A percentile compares a stretch with the other conserved stretches of the same genome.
These are phyloP conservation scores for Cinclus mexicanus DNA, from an alignment of 2,113 vertebrate species.

Conservation along the genomic window DNA sequence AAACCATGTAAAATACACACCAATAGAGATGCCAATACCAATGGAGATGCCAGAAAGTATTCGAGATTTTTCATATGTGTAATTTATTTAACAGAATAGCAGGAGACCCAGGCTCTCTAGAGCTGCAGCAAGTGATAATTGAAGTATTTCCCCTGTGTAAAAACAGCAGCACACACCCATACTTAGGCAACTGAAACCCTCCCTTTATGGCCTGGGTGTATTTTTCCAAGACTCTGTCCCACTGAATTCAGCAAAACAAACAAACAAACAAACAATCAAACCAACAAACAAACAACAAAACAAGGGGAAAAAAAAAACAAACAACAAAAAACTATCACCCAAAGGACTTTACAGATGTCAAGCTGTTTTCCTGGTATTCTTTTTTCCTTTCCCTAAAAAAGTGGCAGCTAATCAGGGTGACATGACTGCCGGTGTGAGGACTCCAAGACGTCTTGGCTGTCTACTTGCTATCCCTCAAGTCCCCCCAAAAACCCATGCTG, in stretches of 20 bases:
- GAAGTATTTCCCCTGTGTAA: background rate
- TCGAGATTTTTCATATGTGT: background rate
- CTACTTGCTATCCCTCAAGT: background rate
- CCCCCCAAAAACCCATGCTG: background rate
- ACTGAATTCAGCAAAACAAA: background rate
- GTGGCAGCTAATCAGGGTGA: rapidly evolving
- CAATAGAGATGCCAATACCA: background rate
- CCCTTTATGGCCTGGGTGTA: background rate
- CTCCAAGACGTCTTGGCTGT: background rate
- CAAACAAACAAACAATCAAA: no score
- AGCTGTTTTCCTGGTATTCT: background rate
- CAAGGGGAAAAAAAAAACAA: no score
- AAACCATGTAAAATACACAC: background rate
- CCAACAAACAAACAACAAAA: rapidly evolving
- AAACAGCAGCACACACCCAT: background rate
- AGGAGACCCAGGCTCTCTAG: background rate
- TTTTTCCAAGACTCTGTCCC: background rate
- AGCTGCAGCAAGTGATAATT: background rate
- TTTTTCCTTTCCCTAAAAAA: background rate
- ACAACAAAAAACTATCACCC: no score
- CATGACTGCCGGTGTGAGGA: background rate
- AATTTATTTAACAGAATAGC: background rate
- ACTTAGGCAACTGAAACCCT: background rate
- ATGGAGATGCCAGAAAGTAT: background rate
- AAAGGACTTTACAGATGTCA: background rate